Percentiles rank a stretch among this genome's conserved stretches.
phyloP scores from a whole-genome alignment of 2,888 invertebrate species.

The Monopis laevigella region DNA sequence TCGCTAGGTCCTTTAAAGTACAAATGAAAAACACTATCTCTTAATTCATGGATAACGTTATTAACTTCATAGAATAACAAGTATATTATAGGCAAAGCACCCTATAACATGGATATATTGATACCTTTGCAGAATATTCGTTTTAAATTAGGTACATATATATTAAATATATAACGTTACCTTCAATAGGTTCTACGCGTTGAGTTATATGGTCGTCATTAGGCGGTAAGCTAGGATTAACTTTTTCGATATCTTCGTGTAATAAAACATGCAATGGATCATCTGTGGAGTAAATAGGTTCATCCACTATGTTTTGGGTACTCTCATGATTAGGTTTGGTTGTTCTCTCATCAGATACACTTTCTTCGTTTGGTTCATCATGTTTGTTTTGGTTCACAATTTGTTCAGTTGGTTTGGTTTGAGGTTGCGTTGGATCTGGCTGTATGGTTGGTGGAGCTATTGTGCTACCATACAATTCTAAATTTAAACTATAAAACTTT shows the following conservation, averaged over 20 bases:
- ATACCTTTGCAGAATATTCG: too few relatives aligned
- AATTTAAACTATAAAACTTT: slow-evolving; percentile 84
- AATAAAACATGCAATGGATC: slow-evolving; percentile 42
- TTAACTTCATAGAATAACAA: too few relatives aligned
- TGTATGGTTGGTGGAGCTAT: slow-evolving; percentile 64
- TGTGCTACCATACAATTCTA: slow-evolving; percentile 84
- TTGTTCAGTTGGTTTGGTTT: slow-evolving; percentile 43
- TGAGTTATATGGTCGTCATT: slow-evolving; percentile 25
- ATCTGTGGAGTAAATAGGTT: slow-evolving; percentile 48
- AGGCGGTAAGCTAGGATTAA: slow-evolving; percentile 27
- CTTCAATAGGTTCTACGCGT: slow-evolving; percentile 61
- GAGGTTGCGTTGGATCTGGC: slow-evolving; percentile 45
- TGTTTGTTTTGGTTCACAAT: slow-evolving; percentile 37
- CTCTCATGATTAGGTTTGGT: slow-evolving; percentile 36
- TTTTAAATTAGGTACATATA: too few relatives aligned
- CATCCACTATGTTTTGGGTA: slow-evolving; percentile 35
- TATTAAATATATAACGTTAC: too few relatives aligned
- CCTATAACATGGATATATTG: too few relatives aligned
- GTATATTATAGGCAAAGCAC: too few relatives aligned
- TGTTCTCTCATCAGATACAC: slow-evolving; percentile 29
- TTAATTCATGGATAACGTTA: too few relatives aligned
- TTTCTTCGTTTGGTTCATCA: slow-evolving; percentile 29
- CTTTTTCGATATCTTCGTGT: slow-evolving; percentile 29
- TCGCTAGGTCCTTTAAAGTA: too few relatives aligned
- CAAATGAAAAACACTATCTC: too few relatives aligned